Evolutionary conservation across 2,113 vertebrate genomes (phyloP), one percentile per base, ranked within the genome.

Genomic region (Castor canadensis): DNA sequence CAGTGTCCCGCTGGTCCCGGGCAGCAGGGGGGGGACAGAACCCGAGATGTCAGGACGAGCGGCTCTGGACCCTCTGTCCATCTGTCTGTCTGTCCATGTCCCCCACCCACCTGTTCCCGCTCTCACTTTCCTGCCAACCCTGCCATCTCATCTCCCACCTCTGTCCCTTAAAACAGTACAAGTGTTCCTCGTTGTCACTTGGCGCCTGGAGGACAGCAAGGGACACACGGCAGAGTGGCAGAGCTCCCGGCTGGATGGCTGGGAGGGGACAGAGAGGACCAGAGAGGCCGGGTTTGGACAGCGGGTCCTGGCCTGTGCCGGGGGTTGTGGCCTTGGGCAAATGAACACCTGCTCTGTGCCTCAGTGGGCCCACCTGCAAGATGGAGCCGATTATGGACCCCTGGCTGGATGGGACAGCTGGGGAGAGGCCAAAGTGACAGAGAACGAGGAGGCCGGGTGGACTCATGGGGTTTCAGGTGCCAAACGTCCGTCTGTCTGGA

Each of bases 151-250:
- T n/a, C n/a, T n/a, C n/a, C n/a, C n/a, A n/a, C n/a, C n/a, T n/a
- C n/a, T n/a, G n/a, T n/a, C 85, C 20, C 87, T 40, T 35, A 43
- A 93, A 88, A 92, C 79, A 54, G 72, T 56, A 92, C 73, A 52
- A 35, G 9, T 2, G n/a, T 8, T 4, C 85, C 52, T 95, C 52
- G 84, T 92, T 95, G 93, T 92, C 92, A n/a, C 90, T 91, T 94
- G 60, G 82, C 0, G 58, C 95, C 83, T 96, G 62, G 79, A 71
- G 91, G 66, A 54, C 0, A 30, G 87, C 43, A 3, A 10, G 81
- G 94, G 95, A 87, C 91, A 96, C 38, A 90, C 93, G 81, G 92
- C 47, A 30, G 4, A 5, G 75, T 77, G 94, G 84, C 66, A 7
- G 58, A 26, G 77, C 69, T 38, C 45, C 69, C 43, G 89, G 79